These are phyloP conservation scores for Aegithalos caudatus DNA, from an alignment of 2,113 vertebrate species.

Conservation along the genomic window DNA sequence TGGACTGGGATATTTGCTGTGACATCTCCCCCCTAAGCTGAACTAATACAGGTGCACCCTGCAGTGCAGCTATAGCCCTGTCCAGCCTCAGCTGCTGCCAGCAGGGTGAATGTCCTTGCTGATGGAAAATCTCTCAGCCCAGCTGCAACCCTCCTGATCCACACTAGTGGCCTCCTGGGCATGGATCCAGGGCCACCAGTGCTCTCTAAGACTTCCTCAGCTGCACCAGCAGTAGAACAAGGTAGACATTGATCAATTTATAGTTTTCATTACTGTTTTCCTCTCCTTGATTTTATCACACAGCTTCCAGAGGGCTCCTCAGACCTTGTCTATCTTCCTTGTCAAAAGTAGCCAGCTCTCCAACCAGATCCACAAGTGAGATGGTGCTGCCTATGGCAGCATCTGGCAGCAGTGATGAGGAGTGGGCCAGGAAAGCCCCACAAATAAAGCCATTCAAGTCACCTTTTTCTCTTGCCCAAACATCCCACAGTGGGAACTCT, in stretches of 20 bases:
- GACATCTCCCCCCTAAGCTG: neutral
- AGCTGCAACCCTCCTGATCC: neutral
- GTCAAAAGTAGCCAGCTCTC: neutral
- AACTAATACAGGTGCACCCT: neutral
- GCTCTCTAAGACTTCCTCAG: neutral
- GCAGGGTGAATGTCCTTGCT: fast-evolving
- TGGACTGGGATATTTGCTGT: neutral
- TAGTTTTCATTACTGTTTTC: neutral
- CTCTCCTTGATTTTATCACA: neutral
- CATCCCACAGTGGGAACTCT: neutral
- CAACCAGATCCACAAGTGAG: neutral
- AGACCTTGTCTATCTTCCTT: neutral
- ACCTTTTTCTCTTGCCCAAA: neutral
- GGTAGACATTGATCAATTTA: neutral
- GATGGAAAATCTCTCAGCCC: fast-evolving
- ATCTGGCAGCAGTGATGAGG: neutral
- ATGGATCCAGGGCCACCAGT: neutral
- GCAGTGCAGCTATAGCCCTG: neutral
- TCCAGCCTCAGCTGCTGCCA: neutral
- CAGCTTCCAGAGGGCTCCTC: neutral
- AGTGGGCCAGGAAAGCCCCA: neutral
- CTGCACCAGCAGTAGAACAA: neutral
- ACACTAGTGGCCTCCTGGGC: neutral
- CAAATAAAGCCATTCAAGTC: neutral
- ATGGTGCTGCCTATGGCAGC: neutral